Evolutionary conservation across 2,888 invertebrate genomes (phyloP).

Genomic region (Tridacna crocea): DNA sequence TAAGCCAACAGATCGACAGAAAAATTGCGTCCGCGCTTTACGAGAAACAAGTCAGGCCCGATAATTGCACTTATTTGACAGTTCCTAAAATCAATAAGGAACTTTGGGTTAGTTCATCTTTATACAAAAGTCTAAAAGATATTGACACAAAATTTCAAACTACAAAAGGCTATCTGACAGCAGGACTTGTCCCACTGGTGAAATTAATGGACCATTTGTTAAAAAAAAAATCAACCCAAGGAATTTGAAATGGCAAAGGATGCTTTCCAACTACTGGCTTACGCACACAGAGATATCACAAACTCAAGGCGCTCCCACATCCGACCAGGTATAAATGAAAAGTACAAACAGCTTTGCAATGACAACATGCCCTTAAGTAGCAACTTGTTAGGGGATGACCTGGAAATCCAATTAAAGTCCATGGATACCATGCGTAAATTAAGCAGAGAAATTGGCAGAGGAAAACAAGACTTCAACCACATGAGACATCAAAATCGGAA

Average conservation of each 20-base stretch:
- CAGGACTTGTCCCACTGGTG: background rate
- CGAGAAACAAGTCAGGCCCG: background rate
- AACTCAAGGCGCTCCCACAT: background rate
- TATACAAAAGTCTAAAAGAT: background rate
- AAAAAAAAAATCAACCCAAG: background rate
- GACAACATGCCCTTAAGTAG: background rate
- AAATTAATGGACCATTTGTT: slow-evolving; percentile 3
- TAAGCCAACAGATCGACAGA: background rate
- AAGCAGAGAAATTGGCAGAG: background rate
- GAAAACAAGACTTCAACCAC: background rate
- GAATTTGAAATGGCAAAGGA: background rate
- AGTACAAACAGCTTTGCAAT: background rate
- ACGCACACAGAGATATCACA: background rate
- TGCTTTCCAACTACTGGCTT: background rate
- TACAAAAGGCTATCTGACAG: slow-evolving; percentile 1
- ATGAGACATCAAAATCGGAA: background rate
- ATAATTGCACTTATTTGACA: slow-evolving; percentile 3
- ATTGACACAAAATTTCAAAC: slow-evolving; percentile 1
- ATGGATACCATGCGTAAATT: background rate
- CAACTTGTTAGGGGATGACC: background rate
- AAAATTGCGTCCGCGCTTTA: background rate
- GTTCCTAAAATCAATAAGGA: slow-evolving; percentile 14
- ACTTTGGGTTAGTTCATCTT: background rate
- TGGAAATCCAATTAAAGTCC: slow-evolving; percentile 5
- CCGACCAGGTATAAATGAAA: background rate